Evolutionary conservation across 2,113 vertebrate species (phyloP).

Genomic region (Polyodon spathula): DNA sequence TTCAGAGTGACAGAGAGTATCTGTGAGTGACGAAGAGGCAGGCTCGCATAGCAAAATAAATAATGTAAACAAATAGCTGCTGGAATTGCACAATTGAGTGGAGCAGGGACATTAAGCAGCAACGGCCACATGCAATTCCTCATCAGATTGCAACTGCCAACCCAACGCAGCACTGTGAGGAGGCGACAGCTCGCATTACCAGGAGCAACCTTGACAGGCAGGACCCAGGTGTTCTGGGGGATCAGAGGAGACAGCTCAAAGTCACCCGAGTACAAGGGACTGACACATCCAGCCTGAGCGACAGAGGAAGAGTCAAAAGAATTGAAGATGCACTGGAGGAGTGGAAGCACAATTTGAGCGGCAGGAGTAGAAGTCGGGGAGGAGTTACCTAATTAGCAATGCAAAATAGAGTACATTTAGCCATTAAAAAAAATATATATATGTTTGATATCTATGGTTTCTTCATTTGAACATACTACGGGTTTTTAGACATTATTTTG

Average conservation of each 20-base stretch:
- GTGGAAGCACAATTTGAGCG: too few relatives aligned
- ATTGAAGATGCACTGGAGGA: neutral
- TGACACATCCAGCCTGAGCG: neutral
- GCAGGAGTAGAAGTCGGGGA: too few relatives aligned
- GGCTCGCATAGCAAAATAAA: neutral
- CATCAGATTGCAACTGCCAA: constrained; percentile 15
- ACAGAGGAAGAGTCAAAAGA: neutral
- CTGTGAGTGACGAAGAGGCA: neutral
- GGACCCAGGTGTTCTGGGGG: neutral
- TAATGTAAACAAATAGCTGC: too few relatives aligned
- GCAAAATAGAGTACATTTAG: too few relatives aligned
- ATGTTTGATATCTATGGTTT: too few relatives aligned
- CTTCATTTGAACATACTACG: too few relatives aligned
- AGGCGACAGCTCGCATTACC: constrained; percentile 6
- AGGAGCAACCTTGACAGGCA: neutral
- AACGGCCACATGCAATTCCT: neutral
- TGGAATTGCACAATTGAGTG: too few relatives aligned
- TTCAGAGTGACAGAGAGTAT: too few relatives aligned
- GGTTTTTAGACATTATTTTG: too few relatives aligned
- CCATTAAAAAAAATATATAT: too few relatives aligned
- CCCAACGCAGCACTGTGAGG: neutral
- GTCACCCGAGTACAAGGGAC: neutral
- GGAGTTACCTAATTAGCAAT: too few relatives aligned
- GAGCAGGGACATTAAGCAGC: too few relatives aligned
- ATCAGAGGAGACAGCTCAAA: neutral